Base-by-base conservation (phyloP, 1,140 invertebrate genomes). In the Fopius arisanus region DNA sequence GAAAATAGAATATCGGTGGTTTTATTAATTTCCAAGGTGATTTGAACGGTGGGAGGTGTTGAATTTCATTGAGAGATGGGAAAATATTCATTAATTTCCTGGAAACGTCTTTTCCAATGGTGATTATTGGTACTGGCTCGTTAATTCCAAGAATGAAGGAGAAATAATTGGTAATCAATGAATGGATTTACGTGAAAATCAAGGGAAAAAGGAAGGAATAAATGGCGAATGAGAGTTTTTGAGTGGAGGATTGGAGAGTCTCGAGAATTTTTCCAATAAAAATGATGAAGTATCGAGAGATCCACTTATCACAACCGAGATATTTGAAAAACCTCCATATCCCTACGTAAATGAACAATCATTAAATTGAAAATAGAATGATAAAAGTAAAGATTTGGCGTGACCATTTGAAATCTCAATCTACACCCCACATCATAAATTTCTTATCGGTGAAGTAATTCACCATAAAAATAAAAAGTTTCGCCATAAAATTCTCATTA, bases 401-500 rank as follows among this genome's bases (percentile, higher is more conserved):
- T n/a, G n/a, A n/a, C n/a, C n/a, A n/a, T 37, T 37, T 12, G 16
- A 48, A 48, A 48, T 48, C 33, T 48, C 43, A 48, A 21, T 51
- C 6, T 16, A 51, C 5, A 59, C 26, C 23, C 6, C 23, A 23
- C 54, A 21, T 9, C 23, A 59, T 59, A 59, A 28, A 59, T 26
- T 26, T 4, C 19, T 59, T 28, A 59, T 59, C 23, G 5, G 4
- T 4, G 6, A 5, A 23, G 9, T 59, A 48, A 48, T 12, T 59
- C 19, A 26, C 54, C 54, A 26, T 59, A 6, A 59, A 59, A 59
- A 23, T 28, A 14, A 59, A 26, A 59, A 26, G 9, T 59, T 59
- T 6, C 54, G 19, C 54, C 54, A 59, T 59, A 59, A 59, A 59
- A 59, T 59, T 59, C 54, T 59, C 54, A 59, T 59, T 59, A 59